Conservation (phyloP, 2,797 vertebrate species). For the Argyrosomus regius region DNA sequence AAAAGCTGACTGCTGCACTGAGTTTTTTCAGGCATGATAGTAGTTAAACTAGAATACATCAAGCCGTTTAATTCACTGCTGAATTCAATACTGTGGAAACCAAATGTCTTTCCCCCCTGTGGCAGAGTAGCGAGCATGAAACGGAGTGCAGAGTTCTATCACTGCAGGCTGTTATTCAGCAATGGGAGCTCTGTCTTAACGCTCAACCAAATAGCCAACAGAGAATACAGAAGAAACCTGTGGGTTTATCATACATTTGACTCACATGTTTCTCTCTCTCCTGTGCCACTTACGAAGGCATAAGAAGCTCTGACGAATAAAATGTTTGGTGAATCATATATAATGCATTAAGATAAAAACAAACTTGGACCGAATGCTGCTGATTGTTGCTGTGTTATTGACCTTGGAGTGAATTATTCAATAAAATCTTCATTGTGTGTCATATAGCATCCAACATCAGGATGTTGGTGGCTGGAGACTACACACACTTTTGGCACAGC, state of each 20-base stretch:
- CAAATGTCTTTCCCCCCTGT: slow-evolving; percentile 26
- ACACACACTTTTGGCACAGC: background rate
- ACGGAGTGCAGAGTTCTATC: slow-evolving; percentile 38
- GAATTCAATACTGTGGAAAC: slow-evolving; percentile 42
- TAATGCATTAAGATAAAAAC: slow-evolving; percentile 7
- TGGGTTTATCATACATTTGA: slow-evolving; percentile 54
- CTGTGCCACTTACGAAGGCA: slow-evolving; percentile 19
- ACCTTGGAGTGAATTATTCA: slow-evolving; percentile 33
- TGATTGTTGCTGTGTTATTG: slow-evolving; percentile 12
- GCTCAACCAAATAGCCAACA: slow-evolving; percentile 33
- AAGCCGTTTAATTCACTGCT: slow-evolving; percentile 42
- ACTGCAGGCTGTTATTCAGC: slow-evolving; percentile 46
- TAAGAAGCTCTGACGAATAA: background rate
- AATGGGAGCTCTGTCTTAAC: slow-evolving; percentile 37
- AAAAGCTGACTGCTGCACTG: slow-evolving; percentile 17
- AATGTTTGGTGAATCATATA: slow-evolving; percentile 30
- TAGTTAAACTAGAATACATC: slow-evolving; percentile 46
- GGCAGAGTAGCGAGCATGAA: slow-evolving; percentile 37
- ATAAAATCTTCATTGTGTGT: background rate
- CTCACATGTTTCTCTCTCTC: slow-evolving; percentile 27
- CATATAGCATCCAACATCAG: background rate
- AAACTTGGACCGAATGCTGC: background rate
- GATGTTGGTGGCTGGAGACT: background rate
- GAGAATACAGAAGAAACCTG: slow-evolving; percentile 38
- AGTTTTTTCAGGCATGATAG: slow-evolving; percentile 9